Percentiles rank a stretch among this genome's conserved stretches.
Conservation (phyloP, 2,113 vertebrate genomes). For the Motacilla tschutschensis region DNA sequence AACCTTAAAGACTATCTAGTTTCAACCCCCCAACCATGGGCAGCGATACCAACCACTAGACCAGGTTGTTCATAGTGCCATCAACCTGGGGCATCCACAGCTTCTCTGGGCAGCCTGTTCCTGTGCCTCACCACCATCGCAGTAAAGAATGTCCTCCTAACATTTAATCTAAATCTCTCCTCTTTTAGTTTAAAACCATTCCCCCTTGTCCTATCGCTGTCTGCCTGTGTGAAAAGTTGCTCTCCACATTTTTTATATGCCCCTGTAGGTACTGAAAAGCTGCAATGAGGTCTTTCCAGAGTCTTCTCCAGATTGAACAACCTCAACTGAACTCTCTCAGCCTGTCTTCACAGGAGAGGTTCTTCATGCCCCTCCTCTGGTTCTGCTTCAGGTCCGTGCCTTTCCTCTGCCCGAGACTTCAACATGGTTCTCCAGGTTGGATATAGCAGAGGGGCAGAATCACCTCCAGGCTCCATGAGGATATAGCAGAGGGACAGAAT, state of each 20-base stretch:
- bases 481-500: not conserved
- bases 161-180: not conserved
- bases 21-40: not conserved
- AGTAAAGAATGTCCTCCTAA: not conserved
- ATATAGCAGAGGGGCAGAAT: not conserved
- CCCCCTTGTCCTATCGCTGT: rapidly evolving
- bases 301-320: not conserved
- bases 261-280: not conserved
- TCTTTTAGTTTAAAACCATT: not conserved
- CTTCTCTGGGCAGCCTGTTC: not conserved
- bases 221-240: not conserved
- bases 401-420: not conserved
- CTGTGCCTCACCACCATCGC: not conserved
- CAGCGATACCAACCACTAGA: not conserved
- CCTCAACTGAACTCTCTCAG: not conserved
- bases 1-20: not conserved
- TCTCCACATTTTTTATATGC: not conserved
- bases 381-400: not conserved
- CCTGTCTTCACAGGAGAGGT: not conserved
- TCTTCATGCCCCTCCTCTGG: not conserved
- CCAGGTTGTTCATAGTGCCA: not conserved
- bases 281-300: not conserved
- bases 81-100: not conserved
- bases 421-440: not conserved
- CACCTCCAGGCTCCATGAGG: not conserved